Conservation (phyloP, 64 coral and sea anemone genomes). For the Montipora cactus region DNA sequence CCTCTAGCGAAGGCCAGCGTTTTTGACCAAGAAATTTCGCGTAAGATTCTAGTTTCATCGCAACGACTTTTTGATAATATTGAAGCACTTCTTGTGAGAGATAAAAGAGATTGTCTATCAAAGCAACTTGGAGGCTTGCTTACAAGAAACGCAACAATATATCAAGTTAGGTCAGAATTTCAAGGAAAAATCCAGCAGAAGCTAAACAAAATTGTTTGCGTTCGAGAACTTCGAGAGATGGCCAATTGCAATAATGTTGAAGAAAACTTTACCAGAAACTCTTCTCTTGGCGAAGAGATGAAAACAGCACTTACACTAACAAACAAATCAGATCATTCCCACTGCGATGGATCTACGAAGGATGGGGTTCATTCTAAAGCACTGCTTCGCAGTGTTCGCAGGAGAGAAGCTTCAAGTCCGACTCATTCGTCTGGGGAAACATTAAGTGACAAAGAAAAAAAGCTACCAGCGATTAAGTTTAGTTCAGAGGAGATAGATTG, state of each 20-base stretch:
- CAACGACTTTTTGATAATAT: constrained; percentile 17
- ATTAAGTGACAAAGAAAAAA: not conserved
- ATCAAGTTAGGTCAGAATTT: not conserved
- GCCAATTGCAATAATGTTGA: not conserved
- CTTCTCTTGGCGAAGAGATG: not conserved
- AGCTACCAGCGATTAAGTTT: not conserved
- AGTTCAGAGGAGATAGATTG: not conserved
- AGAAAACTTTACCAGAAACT: not conserved
- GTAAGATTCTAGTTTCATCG: not conserved
- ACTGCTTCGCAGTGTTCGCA: not conserved
- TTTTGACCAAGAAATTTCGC: not conserved
- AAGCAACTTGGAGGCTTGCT: constrained; percentile 23
- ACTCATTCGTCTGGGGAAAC: not conserved
- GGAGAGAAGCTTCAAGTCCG: not conserved
- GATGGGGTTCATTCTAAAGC: not conserved
- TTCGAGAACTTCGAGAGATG: not conserved
- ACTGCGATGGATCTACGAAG: not conserved
- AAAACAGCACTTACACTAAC: not conserved
- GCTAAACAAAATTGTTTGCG: not conserved
- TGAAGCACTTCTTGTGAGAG: constrained; percentile 20
- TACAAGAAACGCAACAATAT: not conserved
- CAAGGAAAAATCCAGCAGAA: not conserved
- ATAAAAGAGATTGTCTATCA: constrained; percentile 4
- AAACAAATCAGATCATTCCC: not conserved
- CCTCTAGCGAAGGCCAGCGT: not conserved